A percentile compares a stretch with the other conserved stretches of the same genome.
These are phyloP conservation scores for Drosophila ustulata DNA, from an alignment of 2,888 invertebrate species.

Conservation along the genomic window DNA sequence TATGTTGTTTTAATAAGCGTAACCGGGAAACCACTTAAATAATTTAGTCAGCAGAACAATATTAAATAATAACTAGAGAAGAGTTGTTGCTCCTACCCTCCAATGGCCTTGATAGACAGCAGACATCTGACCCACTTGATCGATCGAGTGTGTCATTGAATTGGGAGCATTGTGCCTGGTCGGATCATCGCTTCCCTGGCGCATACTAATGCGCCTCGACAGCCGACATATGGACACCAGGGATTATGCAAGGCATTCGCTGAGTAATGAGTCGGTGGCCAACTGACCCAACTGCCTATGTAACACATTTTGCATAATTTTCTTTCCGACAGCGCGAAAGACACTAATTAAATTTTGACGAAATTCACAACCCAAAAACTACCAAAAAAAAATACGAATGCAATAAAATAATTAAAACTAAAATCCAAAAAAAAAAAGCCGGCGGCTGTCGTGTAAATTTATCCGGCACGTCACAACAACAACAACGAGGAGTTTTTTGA, in stretches of 20 bases:
- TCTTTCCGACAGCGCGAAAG: slow-evolving; percentile 46
- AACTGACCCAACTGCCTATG: slow-evolving; percentile 66
- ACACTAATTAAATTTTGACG: slow-evolving; percentile 74
- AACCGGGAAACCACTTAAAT: no score
- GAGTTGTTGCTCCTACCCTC: background rate
- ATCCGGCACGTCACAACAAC: slow-evolving; percentile 45
- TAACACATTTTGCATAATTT: slow-evolving; percentile 79
- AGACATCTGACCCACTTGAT: slow-evolving; percentile 30
- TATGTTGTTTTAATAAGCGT: no score
- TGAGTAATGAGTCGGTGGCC: slow-evolving; percentile 1
- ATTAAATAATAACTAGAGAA: background rate
- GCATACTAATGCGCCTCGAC: slow-evolving; percentile 66
- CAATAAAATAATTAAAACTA: slow-evolving; percentile 70
- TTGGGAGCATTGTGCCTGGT: slow-evolving; percentile 44
- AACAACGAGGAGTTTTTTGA: slow-evolving; percentile 9
- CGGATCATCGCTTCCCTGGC: slow-evolving; percentile 33
- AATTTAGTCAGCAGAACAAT: background rate
- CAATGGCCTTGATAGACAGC: background rate
- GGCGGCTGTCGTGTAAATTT: slow-evolving; percentile 57
- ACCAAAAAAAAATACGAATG: slow-evolving; percentile 44
- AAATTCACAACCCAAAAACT: slow-evolving; percentile 39
- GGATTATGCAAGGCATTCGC: slow-evolving; percentile 62
- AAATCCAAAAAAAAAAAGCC: slow-evolving; percentile 41
- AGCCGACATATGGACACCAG: slow-evolving; percentile 20
- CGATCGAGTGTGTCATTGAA: slow-evolving; percentile 52